Conservation (phyloP, 2,888 invertebrate genomes). For the Gisinianus flammeolus region DNA sequence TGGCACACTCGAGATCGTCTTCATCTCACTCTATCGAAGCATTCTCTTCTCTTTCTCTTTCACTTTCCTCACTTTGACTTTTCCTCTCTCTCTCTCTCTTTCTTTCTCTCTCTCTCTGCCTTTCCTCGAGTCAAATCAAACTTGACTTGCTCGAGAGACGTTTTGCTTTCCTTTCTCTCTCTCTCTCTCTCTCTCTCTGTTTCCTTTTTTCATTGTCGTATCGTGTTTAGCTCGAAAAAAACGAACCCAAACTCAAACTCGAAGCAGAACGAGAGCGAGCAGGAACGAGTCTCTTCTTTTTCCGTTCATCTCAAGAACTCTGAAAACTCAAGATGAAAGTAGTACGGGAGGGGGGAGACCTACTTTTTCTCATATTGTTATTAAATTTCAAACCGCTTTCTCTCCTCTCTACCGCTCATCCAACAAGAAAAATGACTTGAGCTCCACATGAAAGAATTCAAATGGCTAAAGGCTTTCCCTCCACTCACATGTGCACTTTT, state of each 20-base stretch:
- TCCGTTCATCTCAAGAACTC: too few species aligned
- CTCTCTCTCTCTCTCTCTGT: not conserved
- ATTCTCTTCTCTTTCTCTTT: not conserved
- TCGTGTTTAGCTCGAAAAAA: not conserved
- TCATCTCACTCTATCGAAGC: slow-evolving; percentile 30
- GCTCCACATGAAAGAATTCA: not conserved
- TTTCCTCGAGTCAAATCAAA: not conserved
- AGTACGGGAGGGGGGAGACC: too few species aligned
- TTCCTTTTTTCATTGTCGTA: too few species aligned
- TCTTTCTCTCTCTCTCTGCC: not conserved
- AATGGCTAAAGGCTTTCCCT: not conserved
- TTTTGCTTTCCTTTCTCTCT: not conserved
- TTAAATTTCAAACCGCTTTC: not conserved
- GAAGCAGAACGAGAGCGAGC: not conserved
- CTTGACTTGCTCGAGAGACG: not conserved
- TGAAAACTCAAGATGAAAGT: too few species aligned
- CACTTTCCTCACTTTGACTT: not conserved
- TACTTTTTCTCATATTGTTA: slow-evolving; percentile 4
- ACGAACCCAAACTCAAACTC: not conserved
- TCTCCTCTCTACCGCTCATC: not conserved
- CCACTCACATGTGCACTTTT: too few species aligned
- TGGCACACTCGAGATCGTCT: slow-evolving; percentile 37
- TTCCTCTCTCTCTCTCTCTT: not conserved
- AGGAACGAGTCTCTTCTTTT: not conserved
- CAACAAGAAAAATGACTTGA: too few species aligned